Conservation (phyloP, 2,113 vertebrate species). For the Rhea americana region DNA sequence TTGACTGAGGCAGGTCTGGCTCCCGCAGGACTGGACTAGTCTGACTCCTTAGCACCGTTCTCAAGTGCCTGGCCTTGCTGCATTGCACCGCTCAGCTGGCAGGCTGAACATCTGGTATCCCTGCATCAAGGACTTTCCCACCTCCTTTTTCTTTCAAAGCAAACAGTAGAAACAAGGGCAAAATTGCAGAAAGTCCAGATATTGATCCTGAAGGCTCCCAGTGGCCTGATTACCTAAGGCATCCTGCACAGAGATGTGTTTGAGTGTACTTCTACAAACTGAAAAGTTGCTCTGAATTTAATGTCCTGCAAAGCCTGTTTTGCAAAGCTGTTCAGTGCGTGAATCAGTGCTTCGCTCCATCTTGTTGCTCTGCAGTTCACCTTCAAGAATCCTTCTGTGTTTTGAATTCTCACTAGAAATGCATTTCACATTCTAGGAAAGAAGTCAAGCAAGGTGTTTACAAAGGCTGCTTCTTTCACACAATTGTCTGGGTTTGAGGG, state of each 20-base stretch:
- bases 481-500: background rate
- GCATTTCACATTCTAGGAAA: background rate
- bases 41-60: accelerated
- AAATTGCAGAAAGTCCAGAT: background rate
- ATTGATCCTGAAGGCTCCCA: background rate
- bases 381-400: background rate
- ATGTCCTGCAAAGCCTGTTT: background rate
- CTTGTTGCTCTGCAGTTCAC: background rate
- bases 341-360: background rate
- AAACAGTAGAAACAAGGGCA: background rate
- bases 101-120: background rate
- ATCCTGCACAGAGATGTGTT: background rate
- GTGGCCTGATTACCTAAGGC: background rate
- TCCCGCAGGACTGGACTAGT: background rate
- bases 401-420: background rate
- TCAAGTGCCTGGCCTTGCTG: accelerated
- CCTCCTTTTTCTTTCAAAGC: background rate
- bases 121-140: background rate
- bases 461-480: background rate
- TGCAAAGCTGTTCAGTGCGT: background rate
- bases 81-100: background rate
- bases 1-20: background rate
- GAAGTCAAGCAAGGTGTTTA: background rate
- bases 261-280: background rate
- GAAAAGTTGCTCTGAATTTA: background rate